Base-by-base conservation (phyloP, 2,797 vertebrate genomes). In the Ctenopoma kingsleyae region DNA sequence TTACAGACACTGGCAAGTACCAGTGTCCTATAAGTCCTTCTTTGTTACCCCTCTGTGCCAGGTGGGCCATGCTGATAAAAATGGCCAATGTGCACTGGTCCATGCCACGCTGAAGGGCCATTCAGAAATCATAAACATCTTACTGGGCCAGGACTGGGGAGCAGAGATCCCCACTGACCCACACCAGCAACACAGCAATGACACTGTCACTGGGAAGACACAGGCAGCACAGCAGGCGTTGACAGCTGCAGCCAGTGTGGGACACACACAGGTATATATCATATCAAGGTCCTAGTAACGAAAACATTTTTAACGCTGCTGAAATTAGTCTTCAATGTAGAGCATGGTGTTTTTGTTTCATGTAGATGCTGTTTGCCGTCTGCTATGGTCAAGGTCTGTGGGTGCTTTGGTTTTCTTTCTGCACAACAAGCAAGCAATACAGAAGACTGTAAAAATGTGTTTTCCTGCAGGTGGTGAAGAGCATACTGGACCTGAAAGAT, bases 1-100 rank as follows among this genome's bases (percentile, higher is more conserved):
- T 75, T 75, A 67, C 16, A 62, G 52, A 67, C 53, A 41, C 38
- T 15, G 15, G 46, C 50, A 58, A 60, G 76, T 23, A 63, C 41
- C 69, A 57, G 79, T 49, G 80, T 49, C 43, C 68, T 68, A 25
- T 85, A 80, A 86, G 86, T 83, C 73, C 77, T 76, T 73, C 49
- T 80, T 74, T 82, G 67, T 82, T 19, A 2, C 61, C 58, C 74
- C 73, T 74, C 65, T 91, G 70, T 82, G 44, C 71, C 91, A 99
- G 98, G 95, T 96, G 83, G 95, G 96, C 82, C 94, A 90, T 16
- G 84, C 95, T 66, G 98, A 99, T 94, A 99, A 98, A 93, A 98
- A 94, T 46, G 96, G 97, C 69, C 98, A 99, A 80, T 98, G 98
- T 60, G 95, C 98, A 0, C 86, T 97, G 75, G 96, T 99, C 47